Conservation (phyloP, 2,797 vertebrate species). For the Macroramphosus scolopax region DNA sequence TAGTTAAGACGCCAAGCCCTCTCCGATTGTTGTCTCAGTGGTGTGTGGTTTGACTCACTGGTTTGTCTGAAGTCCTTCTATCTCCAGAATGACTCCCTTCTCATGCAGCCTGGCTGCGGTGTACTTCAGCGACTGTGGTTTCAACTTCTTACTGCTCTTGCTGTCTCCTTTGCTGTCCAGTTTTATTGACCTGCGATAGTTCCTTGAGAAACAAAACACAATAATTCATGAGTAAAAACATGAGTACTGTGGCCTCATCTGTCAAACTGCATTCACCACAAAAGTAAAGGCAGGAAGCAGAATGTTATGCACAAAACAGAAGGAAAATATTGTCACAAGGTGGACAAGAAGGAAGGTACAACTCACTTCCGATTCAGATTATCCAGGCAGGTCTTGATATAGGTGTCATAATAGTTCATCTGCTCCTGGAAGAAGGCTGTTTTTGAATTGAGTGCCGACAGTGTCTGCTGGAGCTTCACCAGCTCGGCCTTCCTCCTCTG, state of each 20-base stretch:
- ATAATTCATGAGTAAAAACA: no score
- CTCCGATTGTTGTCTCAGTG: no score
- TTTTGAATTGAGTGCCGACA: constrained; percentile 90
- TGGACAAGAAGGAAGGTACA: not conserved
- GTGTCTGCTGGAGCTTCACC: constrained; percentile 92
- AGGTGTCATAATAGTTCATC: constrained; percentile 97
- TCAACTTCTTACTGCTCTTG: constrained; percentile 95
- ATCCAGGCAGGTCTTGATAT: constrained; percentile 97
- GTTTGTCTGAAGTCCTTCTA: constrained; percentile 91
- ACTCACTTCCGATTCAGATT: constrained; percentile 98
- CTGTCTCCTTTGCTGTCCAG: constrained; percentile 85
- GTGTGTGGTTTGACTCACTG: no score
- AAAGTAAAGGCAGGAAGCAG: no score
- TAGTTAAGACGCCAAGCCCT: no score
- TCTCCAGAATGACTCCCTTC: constrained; percentile 93
- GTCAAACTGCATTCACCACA: no score
- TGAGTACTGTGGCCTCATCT: no score
- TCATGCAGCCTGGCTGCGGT: constrained; percentile 93
- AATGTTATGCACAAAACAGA: no score
- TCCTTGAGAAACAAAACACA: not conserved
- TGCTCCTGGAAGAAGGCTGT: constrained; percentile 90
- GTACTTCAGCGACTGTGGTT: constrained; percentile 94
- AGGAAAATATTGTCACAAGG: no score
- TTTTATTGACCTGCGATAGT: constrained; percentile 84
- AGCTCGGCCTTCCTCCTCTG: constrained; percentile 95